Base-by-base conservation (phyloP, 2,797 vertebrate genomes). In the Semaprochilodus insignis region DNA sequence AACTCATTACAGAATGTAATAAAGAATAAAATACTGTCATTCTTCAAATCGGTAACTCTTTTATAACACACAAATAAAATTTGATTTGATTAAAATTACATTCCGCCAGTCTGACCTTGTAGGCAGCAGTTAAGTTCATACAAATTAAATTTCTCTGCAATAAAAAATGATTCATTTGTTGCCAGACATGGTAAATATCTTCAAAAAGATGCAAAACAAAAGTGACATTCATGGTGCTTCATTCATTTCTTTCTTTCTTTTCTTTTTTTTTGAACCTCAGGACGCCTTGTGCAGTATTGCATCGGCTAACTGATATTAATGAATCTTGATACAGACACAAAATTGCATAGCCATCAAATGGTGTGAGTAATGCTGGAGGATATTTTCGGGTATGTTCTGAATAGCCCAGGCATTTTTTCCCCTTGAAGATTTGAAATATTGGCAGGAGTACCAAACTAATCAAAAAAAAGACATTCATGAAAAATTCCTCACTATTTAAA, bases 51-150 rank as follows among this genome's bases (percentile, higher is more conserved):
- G 91, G 93, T 93, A 94, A 95, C 93, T 95, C 94, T 94, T 95
- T 95, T 94, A 95, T 94, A 95, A 95, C 92, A 91, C 93, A 94
- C 93, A 95, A 93, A 95, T 95, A 95, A 94, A 94, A 95, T 92
- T 93, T 95, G 92, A 95, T 95, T 94, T 94, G 93, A 95, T 96
- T 95, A 95, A 94, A 96, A 95, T 95, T 92, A 92, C 93, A 96
- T 95, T 95, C 94, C 92, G 88, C 91, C 94, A 88, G 92, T 92
- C 93, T 95, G 95, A 95, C 95, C 95, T 95, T 94, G 95, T 92
- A 92, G 89, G 90, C 92, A 89, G 92, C 91, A 93, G 94, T 94
- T 95, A 94, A 92, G 92, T 94, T 95, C 92, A 93, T 93, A 93
- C 93, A 95, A 95, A 95, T 95, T 94, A 94, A 93, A 95, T 95